Percentiles rank a stretch among this genome's conserved stretches.
Conservation (phyloP, 1,140 invertebrate species). For the Armadillidium nasatum region DNA sequence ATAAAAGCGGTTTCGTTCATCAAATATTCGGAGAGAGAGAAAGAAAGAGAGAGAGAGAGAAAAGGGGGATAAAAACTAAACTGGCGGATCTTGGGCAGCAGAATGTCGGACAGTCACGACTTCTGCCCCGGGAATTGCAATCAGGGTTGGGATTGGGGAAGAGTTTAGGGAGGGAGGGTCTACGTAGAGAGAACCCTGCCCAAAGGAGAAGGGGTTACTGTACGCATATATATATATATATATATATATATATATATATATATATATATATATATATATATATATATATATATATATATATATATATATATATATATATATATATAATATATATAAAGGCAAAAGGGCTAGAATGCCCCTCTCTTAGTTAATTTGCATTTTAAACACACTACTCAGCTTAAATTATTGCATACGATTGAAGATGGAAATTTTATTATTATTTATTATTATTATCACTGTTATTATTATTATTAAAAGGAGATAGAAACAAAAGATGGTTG, state of each 20-base stretch:
- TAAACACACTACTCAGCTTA: too few relatives aligned
- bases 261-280: not conserved
- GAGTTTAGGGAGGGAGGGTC: not conserved
- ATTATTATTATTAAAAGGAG: too few relatives aligned
- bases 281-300: not conserved
- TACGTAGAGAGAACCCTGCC: not conserved
- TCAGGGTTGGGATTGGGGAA: not conserved
- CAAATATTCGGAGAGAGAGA: too few relatives aligned
- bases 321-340: too few relatives aligned
- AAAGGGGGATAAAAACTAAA: not conserved
- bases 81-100: constrained; percentile 9
- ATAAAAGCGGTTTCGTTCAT: too few relatives aligned
- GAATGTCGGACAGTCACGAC: constrained; percentile 10
- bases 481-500: too few relatives aligned
- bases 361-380: too few relatives aligned
- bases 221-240: constrained; percentile 9
- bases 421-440: too few relatives aligned
- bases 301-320: too few relatives aligned
- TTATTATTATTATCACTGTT: too few relatives aligned
- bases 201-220: not conserved
- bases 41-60: not conserved
- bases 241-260: constrained; percentile 7
- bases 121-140: not conserved
- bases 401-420: too few relatives aligned
- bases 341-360: too few relatives aligned